phyloP scores from a whole-genome alignment of 2,888 invertebrate species.

The Laothoe populi region DNA sequence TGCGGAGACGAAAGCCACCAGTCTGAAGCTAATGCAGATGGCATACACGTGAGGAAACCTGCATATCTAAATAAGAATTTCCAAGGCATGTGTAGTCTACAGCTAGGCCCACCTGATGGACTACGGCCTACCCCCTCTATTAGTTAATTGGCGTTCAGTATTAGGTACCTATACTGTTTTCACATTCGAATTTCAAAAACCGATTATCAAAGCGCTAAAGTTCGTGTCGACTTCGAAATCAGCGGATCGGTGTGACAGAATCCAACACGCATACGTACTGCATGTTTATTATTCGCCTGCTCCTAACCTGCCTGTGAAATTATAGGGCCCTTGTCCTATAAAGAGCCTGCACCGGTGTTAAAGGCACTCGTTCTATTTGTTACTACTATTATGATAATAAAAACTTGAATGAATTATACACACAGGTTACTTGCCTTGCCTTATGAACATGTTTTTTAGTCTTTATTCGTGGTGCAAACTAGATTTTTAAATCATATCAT shows the following conservation, averaged over 20 bases:
- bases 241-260: constrained; percentile 26
- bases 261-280: constrained; percentile 29
- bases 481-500: too few species aligned
- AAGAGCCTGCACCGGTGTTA: constrained; percentile 36
- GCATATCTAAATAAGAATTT: background rate
- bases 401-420: constrained; percentile 35
- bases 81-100: background rate
- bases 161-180: too few species aligned
- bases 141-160: background rate
- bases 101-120: background rate
- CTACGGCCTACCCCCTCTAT: background rate
- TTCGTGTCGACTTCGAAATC: too few species aligned
- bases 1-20: too few species aligned
- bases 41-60: background rate
- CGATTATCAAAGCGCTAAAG: too few species aligned
- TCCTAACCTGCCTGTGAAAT: constrained; percentile 47
- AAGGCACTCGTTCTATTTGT: constrained; percentile 35
- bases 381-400: constrained; percentile 39
- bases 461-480: too few species aligned
- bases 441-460: too few species aligned
- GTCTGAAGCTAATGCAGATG: background rate
- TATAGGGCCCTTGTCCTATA: constrained; percentile 43
- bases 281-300: constrained; percentile 49
- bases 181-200: too few species aligned
- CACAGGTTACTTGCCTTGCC: background rate